phyloP scores from a whole-genome alignment of 2,797 vertebrate genomes.

The Australoheros facetus region DNA sequence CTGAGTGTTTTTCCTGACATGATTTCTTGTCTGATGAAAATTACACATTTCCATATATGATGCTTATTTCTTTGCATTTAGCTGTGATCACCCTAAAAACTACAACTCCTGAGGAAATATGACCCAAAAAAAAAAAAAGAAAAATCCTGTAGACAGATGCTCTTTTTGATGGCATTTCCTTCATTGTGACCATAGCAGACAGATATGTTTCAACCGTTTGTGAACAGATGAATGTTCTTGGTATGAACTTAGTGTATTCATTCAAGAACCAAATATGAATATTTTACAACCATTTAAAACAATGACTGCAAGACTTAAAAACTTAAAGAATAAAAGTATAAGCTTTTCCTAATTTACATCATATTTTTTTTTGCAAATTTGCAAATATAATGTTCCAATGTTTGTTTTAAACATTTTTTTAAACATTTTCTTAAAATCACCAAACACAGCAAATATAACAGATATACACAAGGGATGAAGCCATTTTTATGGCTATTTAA shows the following conservation, averaged over 20 bases:
- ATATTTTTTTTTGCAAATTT: slow-evolving; percentile 57
- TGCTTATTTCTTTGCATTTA: neutral
- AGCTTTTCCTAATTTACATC: slow-evolving; percentile 64
- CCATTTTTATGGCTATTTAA: slow-evolving; percentile 26
- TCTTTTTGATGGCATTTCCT: slow-evolving; percentile 37
- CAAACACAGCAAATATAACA: slow-evolving; percentile 59
- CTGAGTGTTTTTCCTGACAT: neutral
- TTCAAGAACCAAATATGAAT: slow-evolving; percentile 62
- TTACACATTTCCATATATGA: neutral
- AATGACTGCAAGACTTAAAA: slow-evolving; percentile 84
- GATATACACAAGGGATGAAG: slow-evolving; percentile 28
- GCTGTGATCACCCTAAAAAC: neutral
- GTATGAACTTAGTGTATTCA: slow-evolving; percentile 66
- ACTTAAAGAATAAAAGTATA: slow-evolving; percentile 65
- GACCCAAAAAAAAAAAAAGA: neutral
- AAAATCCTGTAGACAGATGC: neutral
- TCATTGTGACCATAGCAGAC: slow-evolving; percentile 52
- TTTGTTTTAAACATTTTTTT: slow-evolving; percentile 69
- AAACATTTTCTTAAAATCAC: slow-evolving; percentile 63
- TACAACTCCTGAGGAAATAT: neutral
- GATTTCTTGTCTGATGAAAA: slow-evolving; percentile 1
- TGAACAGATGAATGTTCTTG: slow-evolving; percentile 39
- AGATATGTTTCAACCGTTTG: slow-evolving; percentile 54
- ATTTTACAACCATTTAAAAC: slow-evolving; percentile 89
- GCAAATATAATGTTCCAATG: slow-evolving; percentile 19